Evolutionary conservation across 2,797 vertebrate genomes (phyloP).

Genomic region (Cryptoprocta ferox): DNA sequence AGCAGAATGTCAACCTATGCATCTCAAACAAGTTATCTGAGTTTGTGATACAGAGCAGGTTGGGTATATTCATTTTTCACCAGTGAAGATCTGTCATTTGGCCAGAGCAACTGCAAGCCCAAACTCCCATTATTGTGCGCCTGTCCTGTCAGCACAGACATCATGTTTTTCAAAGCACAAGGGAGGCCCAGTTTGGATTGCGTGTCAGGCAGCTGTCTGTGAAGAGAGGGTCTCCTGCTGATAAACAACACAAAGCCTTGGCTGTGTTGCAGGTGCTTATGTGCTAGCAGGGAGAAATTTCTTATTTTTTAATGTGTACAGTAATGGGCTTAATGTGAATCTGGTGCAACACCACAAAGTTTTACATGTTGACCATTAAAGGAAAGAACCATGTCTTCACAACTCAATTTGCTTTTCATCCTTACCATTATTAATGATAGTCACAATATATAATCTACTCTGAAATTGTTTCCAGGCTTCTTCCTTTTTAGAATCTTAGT

Average conservation of each 20-base stretch:
- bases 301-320: not conserved
- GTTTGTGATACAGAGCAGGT: not conserved
- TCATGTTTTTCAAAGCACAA: not conserved
- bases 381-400: not conserved
- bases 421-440: not conserved
- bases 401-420: constrained; percentile 35
- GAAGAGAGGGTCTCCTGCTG: not conserved
- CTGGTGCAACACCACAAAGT: not conserved
- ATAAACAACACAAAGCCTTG: not conserved
- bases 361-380: constrained; percentile 35
- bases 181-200: not conserved
- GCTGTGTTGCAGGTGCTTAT: not conserved
- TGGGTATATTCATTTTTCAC: not conserved
- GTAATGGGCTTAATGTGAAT: not conserved
- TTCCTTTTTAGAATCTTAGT: not conserved
- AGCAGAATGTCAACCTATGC: not conserved
- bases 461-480: not conserved
- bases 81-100: not conserved
- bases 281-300: not conserved
- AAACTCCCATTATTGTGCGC: not conserved
- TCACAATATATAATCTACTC: not conserved
- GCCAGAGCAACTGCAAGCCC: not conserved
- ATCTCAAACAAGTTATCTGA: not conserved
- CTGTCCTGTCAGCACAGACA: not conserved
- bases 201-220: not conserved